These are phyloP conservation scores for Galeopterus variegatus DNA, from an alignment of 2,113 vertebrate species.

Conservation along the genomic window DNA sequence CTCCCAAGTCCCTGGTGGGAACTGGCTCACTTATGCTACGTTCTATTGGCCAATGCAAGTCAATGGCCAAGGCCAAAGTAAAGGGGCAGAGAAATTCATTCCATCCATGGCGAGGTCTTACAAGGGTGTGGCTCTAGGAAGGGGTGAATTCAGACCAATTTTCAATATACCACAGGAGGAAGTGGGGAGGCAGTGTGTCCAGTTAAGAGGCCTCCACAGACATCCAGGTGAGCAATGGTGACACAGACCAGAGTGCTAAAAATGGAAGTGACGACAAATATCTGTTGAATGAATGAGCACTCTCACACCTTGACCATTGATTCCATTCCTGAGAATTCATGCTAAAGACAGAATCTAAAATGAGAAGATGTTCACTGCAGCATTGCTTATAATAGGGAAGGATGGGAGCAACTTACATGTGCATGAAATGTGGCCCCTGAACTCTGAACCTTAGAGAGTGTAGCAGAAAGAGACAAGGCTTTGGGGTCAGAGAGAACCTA, in stretches of 20 bases:
- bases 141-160: neutral
- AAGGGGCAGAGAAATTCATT: neutral
- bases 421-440: neutral
- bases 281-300: neutral
- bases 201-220: neutral
- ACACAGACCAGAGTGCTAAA: neutral
- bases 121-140: neutral
- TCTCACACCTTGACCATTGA: neutral
- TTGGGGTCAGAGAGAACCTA: neutral
- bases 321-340: neutral
- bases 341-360: neutral
- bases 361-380: neutral
- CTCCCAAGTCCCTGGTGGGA: neutral
- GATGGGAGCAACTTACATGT: neutral
- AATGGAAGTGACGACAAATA: neutral
- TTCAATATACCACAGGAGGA: neutral
- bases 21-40: neutral
- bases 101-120: neutral
- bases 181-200: neutral
- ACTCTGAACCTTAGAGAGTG: neutral
- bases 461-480: neutral
- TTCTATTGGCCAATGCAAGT: neutral
- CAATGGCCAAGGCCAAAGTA: neutral
- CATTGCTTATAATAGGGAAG: neutral
- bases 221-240: no score